These are phyloP conservation scores for Mycalesis mineus DNA, from an alignment of 2,888 invertebrate species.

Conservation along the genomic window DNA sequence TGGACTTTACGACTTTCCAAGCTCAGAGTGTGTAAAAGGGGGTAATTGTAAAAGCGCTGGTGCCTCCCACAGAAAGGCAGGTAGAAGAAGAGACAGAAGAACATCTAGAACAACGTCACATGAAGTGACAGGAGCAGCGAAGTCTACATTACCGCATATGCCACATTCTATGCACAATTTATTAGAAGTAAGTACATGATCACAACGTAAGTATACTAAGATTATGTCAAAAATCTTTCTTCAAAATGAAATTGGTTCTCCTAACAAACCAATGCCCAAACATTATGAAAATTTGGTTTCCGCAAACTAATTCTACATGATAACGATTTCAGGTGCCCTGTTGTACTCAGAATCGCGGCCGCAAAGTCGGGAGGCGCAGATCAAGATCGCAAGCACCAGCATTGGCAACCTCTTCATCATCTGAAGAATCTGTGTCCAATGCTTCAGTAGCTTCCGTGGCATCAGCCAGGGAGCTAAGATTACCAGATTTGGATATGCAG, in stretches of 20 bases:
- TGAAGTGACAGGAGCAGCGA: conserved; percentile 67
- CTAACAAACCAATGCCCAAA: too few species aligned
- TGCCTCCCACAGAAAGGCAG: conserved; percentile 79
- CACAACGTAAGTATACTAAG: too few species aligned
- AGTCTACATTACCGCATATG: conserved; percentile 75
- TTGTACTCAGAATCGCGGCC: conserved; percentile 47
- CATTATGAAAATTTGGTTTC: too few species aligned
- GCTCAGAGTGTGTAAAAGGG: conserved; percentile 82
- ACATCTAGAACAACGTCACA: conserved; percentile 73
- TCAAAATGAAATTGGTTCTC: background rate
- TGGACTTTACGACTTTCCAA: conserved; percentile 87
- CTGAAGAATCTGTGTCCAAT: conserved; percentile 66
- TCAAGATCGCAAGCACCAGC: conserved; percentile 69
- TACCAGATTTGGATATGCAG: conserved; percentile 68
- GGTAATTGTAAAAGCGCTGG: conserved; percentile 72
- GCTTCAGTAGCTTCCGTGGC: conserved; percentile 69
- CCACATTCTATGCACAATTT: conserved; percentile 78
- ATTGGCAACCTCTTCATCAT: conserved; percentile 59
- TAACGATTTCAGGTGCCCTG: conserved; percentile 57
- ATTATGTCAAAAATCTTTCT: too few species aligned
- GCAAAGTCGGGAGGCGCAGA: conserved; percentile 59
- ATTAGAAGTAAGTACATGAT: conserved; percentile 73
- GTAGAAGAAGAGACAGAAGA: conserved; percentile 80
- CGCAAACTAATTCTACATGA: too few species aligned
- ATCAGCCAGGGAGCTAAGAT: conserved; percentile 61